Percentiles rank a stretch among this genome's conserved stretches.
Conservation (phyloP, 2,797 vertebrate genomes). For the Lepilemur ruficaudatus region DNA sequence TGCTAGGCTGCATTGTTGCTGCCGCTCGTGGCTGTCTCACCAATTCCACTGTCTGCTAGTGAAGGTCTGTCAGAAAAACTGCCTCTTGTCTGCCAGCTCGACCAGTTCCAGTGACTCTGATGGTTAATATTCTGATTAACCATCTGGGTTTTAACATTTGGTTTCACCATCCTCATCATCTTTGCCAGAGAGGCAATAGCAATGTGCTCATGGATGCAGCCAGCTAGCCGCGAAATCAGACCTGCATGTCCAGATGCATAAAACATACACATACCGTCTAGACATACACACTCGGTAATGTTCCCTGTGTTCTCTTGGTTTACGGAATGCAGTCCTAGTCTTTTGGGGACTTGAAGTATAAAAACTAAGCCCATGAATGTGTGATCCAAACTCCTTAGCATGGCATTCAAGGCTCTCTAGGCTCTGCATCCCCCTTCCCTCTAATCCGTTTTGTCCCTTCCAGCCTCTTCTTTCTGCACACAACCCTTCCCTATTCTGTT, state of each 20-base stretch:
- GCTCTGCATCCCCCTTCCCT: neutral
- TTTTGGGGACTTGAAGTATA: neutral
- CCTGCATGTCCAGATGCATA: accelerated
- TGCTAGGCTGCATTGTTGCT: accelerated
- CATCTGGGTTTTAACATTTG: neutral
- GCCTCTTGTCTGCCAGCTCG: neutral
- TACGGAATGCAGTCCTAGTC: neutral
- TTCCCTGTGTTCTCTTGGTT: neutral
- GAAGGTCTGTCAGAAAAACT: neutral
- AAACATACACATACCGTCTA: neutral
- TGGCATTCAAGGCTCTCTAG: neutral
- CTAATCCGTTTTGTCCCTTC: neutral
- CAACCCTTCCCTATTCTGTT: neutral
- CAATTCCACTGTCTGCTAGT: accelerated
- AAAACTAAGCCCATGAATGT: neutral
- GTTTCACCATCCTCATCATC: accelerated
- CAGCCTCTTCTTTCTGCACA: neutral
- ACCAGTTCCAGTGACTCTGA: neutral
- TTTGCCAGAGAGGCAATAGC: neutral
- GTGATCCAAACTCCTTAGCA: neutral
- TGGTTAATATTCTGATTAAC: neutral
- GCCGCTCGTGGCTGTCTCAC: accelerated
- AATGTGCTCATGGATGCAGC: neutral
- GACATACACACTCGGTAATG: neutral
- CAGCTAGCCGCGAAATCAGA: neutral